Evolutionary conservation across 92 coral and sea anemone genomes (phyloP).

Genomic region (Epizoanthus stellaris): DNA sequence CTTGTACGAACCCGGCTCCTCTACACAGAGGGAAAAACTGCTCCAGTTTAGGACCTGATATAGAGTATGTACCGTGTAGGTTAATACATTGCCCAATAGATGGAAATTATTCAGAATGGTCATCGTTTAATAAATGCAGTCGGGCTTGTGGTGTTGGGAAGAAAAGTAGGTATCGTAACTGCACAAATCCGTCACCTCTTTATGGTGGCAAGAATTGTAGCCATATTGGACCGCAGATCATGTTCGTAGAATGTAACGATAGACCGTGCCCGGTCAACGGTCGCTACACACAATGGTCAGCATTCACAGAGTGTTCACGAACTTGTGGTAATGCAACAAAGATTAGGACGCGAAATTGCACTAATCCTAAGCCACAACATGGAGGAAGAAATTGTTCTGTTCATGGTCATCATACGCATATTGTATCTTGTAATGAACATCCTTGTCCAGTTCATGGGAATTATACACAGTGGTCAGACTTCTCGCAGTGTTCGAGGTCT

Average conservation of each 20-base stretch:
- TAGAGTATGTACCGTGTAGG: conserved; percentile 1
- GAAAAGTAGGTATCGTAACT: conserved; percentile 35
- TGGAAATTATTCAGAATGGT: conserved; percentile 42
- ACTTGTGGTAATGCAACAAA: conserved; percentile 48
- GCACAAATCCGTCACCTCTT: conserved; percentile 48
- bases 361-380: conserved; percentile 41
- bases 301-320: conserved; percentile 36
- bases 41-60: conserved; percentile 10
- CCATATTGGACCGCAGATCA: conserved; percentile 14
- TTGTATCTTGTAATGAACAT: conserved; percentile 12
- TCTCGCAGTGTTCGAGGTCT: conserved; percentile 31
- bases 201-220: conserved; percentile 48
- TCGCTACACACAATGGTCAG: conserved; percentile 42
- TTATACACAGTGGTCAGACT: conserved; percentile 53
- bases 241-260: conserved; percentile 14
- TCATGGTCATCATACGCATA: conserved; percentile 16
- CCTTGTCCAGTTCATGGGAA: conserved; percentile 58
- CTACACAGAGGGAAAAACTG: conserved; percentile 29
- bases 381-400: conserved; percentile 48
- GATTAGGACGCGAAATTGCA: conserved; percentile 36
- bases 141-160: conserved; percentile 39
- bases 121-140: conserved; percentile 20
- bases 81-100: conserved; percentile 21
- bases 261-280: conserved; percentile 49
- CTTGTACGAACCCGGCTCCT: conserved; percentile 29